Evolutionary conservation across 2,888 invertebrate genomes (phyloP), one percentile per base, ranked within the genome.

Genomic region (Horisme vitalbata): DNA sequence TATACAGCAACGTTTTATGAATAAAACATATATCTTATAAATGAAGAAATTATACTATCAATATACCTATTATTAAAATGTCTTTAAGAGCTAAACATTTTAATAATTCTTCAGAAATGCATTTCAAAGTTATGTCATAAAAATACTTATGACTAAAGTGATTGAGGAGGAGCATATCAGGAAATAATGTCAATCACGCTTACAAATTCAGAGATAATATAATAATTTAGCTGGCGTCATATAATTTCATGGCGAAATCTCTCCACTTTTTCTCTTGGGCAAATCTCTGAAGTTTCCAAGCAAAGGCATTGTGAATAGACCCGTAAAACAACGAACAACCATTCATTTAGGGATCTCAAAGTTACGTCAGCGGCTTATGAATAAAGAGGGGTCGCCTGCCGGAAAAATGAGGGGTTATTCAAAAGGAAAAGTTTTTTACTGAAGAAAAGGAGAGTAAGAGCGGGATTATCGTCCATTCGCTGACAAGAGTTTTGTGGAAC

Each of bases 291-390:
- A 81, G 75, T 84, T 83, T 75, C 72, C 78, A 79, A 77, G 73
- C 79, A 79, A 80, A 87, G 78, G 73, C 83, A 81, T 81, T 82
- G 84, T 81, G 80, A 83, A 85, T 83, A 86, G 84, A 83, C 77
- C 82, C 86, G 86, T 89, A 88, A 89, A 89, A 89, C 84, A 87
- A 86, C 80, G 83, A 88, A 88, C 86, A 85, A 75, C 88, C 87
- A 81, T 88, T 87, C 84, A 87, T 88, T 89, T 86, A 82, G 79
- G 83, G 79, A 75, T 79, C 79, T 83, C 79, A 75, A 77, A 84
- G 84, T 86, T 84, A 79, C 85, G 81, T 83, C 81, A 81, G 78
- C 64, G 79, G 80, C 83, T 86, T 86, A 86, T 87, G 85, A 86
- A 87, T 87, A 87, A 87, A 85, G 82, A 83, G 83, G 82, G 69